These are phyloP conservation scores for Thrips palmi DNA, from an alignment of 1,140 invertebrate genomes.

Conservation along the genomic window DNA sequence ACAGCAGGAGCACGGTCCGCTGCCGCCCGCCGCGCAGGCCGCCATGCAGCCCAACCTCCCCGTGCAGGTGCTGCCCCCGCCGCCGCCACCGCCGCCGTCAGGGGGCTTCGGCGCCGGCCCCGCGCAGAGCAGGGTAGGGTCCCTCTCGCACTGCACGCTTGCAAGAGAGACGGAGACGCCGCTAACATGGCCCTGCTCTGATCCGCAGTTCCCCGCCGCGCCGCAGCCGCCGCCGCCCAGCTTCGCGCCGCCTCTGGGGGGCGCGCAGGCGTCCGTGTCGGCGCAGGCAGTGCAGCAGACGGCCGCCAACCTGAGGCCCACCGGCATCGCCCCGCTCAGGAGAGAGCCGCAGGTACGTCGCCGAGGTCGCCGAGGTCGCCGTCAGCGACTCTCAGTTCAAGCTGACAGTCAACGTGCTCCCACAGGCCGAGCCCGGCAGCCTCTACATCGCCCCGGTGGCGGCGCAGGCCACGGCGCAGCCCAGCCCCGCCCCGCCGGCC, in stretches of 20 bases:
- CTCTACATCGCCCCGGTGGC: conserved; percentile 17
- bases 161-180: too few relatives aligned
- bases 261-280: not conserved
- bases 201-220: not conserved
- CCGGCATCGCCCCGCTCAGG: too few relatives aligned
- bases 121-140: too few relatives aligned
- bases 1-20: conserved; percentile 20
- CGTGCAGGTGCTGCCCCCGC: conserved; percentile 18
- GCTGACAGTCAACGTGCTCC: too few relatives aligned
- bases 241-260: conserved; percentile 23
- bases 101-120: conserved; percentile 14
- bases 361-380: too few relatives aligned
- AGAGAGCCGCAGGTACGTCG: too few relatives aligned
- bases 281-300: too few relatives aligned
- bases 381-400: too few relatives aligned
- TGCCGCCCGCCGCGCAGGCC: conserved; percentile 29
- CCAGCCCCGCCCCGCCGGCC: conserved; percentile 8
- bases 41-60: conserved; percentile 30
- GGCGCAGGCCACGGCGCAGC: conserved; percentile 1
- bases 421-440: conserved; percentile 14
- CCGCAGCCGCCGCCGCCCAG: conserved; percentile 24
- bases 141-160: too few relatives aligned
- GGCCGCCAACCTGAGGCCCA: too few relatives aligned
- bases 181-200: conserved; percentile 17
- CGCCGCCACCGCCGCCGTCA: conserved; percentile 23